phyloP scores from a whole-genome alignment of 2,113 vertebrate species.

The Crypturellus undulatus region DNA sequence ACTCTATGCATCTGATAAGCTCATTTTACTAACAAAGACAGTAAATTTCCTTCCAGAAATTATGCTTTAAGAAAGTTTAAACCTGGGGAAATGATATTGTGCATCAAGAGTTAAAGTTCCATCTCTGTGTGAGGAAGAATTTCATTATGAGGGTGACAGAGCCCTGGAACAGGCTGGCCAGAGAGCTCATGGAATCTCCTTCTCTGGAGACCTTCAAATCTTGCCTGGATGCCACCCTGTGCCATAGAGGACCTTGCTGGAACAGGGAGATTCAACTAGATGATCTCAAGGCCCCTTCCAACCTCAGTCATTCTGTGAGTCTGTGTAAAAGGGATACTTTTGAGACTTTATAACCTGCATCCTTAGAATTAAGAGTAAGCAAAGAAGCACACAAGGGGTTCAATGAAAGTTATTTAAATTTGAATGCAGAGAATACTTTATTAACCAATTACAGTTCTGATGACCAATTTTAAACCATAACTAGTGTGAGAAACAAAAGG shows the following conservation, averaged over 20 bases:
- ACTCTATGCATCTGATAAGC: background rate
- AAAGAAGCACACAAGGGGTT: slow-evolving; percentile 43
- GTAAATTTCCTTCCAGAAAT: background rate
- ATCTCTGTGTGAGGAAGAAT: no score
- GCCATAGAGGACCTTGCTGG: no score
- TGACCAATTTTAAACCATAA: slow-evolving; percentile 78
- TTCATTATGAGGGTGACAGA: no score
- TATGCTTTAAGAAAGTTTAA: background rate
- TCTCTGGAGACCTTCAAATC: no score
- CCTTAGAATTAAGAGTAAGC: slow-evolving; percentile 20
- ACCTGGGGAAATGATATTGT: background rate
- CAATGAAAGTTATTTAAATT: slow-evolving; percentile 67
- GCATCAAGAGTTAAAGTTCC: background rate
- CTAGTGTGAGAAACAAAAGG: slow-evolving; percentile 78
- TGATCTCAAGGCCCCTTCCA: no score
- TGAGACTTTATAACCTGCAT: background rate
- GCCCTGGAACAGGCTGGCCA: no score
- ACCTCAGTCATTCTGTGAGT: no score
- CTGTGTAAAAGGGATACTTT: background rate
- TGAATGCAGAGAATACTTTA: slow-evolving; percentile 89
- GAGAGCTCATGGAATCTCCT: no score
- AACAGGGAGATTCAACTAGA: no score
- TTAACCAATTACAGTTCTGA: slow-evolving; percentile 85
- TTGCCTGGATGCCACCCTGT: no score
- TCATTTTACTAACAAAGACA: background rate